Evolutionary conservation across 1,140 invertebrate genomes (phyloP).

Genomic region (Bombus difficillimus): DNA sequence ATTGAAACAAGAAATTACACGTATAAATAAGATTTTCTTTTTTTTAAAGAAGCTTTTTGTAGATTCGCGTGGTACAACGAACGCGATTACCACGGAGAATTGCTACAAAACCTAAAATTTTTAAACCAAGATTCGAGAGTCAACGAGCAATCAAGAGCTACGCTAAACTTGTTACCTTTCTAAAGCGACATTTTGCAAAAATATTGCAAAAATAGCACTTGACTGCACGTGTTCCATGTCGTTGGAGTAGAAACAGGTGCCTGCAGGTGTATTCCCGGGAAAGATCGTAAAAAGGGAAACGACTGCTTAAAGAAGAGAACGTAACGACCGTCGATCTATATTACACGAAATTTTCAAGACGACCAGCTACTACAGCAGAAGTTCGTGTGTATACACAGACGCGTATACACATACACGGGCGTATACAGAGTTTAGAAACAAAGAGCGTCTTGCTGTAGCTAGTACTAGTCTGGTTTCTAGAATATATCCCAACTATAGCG

Average conservation of each 20-base stretch:
- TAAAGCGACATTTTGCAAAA: neutral
- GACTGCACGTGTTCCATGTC: neutral
- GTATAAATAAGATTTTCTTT: too few relatives aligned
- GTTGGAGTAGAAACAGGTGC: slow-evolving; percentile 20
- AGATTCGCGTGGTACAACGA: too few relatives aligned
- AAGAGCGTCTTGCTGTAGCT: neutral
- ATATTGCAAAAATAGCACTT: neutral
- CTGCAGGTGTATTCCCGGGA: neutral
- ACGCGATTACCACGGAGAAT: neutral
- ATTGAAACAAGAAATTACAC: neutral
- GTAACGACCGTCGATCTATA: neutral
- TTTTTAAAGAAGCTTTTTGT: too few relatives aligned
- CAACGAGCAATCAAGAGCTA: too few relatives aligned
- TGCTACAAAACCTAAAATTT: neutral
- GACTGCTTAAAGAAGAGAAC: neutral
- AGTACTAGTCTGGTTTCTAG: neutral
- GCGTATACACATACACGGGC: too few relatives aligned
- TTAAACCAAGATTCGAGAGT: neutral
- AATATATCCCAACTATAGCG: neutral
- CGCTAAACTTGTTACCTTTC: too few relatives aligned
- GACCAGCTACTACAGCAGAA: neutral
- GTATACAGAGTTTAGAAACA: neutral
- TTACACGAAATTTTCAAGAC: slow-evolving; percentile 1
- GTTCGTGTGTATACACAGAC: neutral
- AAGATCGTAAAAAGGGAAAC: neutral